Percentiles rank a stretch among this genome's conserved stretches.
Conservation (phyloP, 1,140 invertebrate genomes). For the Listronotus bonariensis region DNA sequence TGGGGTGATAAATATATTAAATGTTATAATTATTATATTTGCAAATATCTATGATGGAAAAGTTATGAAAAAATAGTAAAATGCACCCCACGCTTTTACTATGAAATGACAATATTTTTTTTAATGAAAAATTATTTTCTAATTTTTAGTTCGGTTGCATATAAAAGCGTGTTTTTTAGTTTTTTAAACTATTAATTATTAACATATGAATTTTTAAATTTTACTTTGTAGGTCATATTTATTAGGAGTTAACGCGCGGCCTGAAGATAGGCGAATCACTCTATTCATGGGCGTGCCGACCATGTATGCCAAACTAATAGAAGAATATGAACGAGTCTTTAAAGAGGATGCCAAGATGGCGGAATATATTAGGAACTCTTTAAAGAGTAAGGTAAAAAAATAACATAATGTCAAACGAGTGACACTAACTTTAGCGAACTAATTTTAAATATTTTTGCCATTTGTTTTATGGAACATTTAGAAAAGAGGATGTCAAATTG, state of each 20-base stretch:
- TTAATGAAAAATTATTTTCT: too few relatives aligned
- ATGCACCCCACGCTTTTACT: too few relatives aligned
- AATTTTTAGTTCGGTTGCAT: too few relatives aligned
- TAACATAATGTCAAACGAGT: too few relatives aligned
- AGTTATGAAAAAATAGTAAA: too few relatives aligned
- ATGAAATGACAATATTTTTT: too few relatives aligned
- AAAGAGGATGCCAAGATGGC: slow-evolving; percentile 64
- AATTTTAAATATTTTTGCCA: neutral
- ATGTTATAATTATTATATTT: too few relatives aligned
- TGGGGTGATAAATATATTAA: too few relatives aligned
- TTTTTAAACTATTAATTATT: too few relatives aligned
- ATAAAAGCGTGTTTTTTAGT: too few relatives aligned
- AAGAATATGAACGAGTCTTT: slow-evolving; percentile 77
- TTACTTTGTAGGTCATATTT: slow-evolving; percentile 64
- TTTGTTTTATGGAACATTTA: neutral
- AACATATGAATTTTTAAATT: too few relatives aligned
- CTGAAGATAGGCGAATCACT: slow-evolving; percentile 64
- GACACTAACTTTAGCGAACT: slow-evolving; percentile 36
- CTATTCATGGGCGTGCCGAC: slow-evolving; percentile 91
- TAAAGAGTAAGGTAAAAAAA: slow-evolving; percentile 49
- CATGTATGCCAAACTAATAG: slow-evolving; percentile 81
- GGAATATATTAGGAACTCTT: slow-evolving; percentile 64
- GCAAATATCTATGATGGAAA: too few relatives aligned
- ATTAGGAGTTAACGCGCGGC: slow-evolving; percentile 67
- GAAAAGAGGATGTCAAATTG: neutral